Evolutionary conservation across 1,140 invertebrate species (phyloP), one percentile per base, ranked within the genome.

Genomic region (Drosophila sechellia): DNA sequence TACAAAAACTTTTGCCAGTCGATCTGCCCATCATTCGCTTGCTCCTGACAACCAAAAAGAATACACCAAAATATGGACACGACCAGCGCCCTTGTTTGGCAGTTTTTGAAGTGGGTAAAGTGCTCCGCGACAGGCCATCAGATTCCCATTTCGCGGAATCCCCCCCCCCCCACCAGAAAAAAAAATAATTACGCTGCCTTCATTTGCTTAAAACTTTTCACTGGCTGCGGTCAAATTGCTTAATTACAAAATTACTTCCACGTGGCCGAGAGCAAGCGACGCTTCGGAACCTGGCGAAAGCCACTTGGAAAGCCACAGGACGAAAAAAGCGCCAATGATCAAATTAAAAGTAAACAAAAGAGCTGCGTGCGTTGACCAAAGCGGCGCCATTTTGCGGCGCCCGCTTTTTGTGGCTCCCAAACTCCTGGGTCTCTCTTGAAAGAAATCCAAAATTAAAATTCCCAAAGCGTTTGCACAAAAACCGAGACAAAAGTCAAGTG

Each of bases 341-440:
- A 89, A 89, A 89, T 89, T 89, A 89, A 90, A 89, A 89, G 80
- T 90, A 89, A 89, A 89, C 84, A 89, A 89, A 89, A 89, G 81
- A 68, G 84, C 78, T 68, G 66, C 74, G 75, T 78, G 74, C 75
- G 75, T 87, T 81, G 78, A 81, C 78, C 81, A 89, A 72, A 70
- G 84, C 84, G 84, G 84, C 83, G 83, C 83, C 66, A 72, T 87
- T 87, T 81, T 81, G 57, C 65, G 83, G 74, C 75, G 69, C 46
- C 74, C 49, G 45, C 58, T 79, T 86, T 86, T 87, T 74, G 66
- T 74, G 60, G n/a, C 17, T 3, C 25, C 20, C 12, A 13, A 49
- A 27, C 46, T 22, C 60, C 31, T 46, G 13, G 43, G 43, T 52
- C 37, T 37, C 6, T 55, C 63, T 68, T 73, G 48, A 86, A 90